Evolutionary conservation across 2,797 vertebrate genomes (phyloP).

Genomic region (Megalops cyprinoides): DNA sequence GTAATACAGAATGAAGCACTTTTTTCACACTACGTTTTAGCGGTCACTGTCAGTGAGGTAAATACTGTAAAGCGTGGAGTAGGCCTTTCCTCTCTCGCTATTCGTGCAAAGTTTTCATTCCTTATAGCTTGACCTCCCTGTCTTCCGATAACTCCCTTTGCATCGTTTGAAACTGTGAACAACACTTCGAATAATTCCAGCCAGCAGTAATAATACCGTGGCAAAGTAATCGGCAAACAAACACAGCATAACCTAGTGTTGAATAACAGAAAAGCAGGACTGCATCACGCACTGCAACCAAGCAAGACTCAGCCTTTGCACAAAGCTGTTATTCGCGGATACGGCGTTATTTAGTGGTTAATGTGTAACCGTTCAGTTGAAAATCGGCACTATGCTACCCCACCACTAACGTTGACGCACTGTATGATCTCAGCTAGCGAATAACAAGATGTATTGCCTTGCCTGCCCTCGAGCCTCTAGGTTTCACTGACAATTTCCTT

Average conservation of each 20-base stretch:
- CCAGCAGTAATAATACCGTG: not conserved
- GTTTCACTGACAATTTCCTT: conserved; percentile 36
- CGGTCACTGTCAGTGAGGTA: no score
- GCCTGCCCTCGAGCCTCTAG: conserved; percentile 5
- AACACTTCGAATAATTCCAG: not conserved
- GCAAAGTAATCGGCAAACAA: no score
- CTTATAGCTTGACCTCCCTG: no score
- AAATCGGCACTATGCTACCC: not conserved
- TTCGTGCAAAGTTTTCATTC: no score
- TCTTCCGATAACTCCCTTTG: not conserved
- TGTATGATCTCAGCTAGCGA: not conserved
- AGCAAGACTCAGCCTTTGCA: not conserved
- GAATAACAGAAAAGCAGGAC: not conserved
- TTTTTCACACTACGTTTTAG: no score
- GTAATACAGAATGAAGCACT: no score
- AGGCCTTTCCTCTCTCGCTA: not conserved
- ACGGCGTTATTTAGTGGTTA: not conserved
- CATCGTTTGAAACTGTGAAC: not conserved
- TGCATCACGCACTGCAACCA: not conserved
- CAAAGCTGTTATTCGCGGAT: not conserved
- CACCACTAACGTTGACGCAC: not conserved
- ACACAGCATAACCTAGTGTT: not conserved
- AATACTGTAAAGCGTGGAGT: no score
- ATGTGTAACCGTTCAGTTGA: not conserved
- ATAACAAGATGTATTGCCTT: conserved; percentile 1